Evolutionary conservation across 2,113 vertebrate species (phyloP).

Genomic region (Mobula birostris): DNA sequence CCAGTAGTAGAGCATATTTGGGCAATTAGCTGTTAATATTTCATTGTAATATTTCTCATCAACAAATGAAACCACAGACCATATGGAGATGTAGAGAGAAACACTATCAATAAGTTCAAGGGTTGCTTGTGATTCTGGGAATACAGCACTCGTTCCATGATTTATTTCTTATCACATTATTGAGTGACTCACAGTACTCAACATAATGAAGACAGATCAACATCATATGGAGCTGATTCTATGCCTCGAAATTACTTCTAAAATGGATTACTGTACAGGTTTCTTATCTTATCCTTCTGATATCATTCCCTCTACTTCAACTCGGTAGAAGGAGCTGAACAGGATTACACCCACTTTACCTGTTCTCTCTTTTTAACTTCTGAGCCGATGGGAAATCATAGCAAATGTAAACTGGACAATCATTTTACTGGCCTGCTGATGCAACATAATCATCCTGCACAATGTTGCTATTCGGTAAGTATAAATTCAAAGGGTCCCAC

Average conservation of each 20-base stretch:
- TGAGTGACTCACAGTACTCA: constrained; percentile 15
- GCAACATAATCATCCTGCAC: background rate
- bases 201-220: background rate
- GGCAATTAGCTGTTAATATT: constrained; percentile 20
- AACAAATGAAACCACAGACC: background rate
- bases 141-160: background rate
- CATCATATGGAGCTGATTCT: constrained; percentile 17
- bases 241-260: constrained; percentile 6
- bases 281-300: background rate
- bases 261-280: background rate
- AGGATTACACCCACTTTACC: background rate
- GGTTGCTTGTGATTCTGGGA: background rate
- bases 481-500: background rate
- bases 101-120: background rate
- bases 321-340: background rate
- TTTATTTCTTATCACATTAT: constrained; percentile 21
- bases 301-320: no score
- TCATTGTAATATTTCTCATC: background rate
- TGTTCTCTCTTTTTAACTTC: background rate
- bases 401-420: background rate
- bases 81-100: background rate
- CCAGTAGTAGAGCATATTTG: background rate
- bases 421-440: background rate
- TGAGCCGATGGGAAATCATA: background rate
- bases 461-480: background rate